Conservation (phyloP, 1,140 invertebrate genomes). For the Aphelenchoides besseyi region DNA sequence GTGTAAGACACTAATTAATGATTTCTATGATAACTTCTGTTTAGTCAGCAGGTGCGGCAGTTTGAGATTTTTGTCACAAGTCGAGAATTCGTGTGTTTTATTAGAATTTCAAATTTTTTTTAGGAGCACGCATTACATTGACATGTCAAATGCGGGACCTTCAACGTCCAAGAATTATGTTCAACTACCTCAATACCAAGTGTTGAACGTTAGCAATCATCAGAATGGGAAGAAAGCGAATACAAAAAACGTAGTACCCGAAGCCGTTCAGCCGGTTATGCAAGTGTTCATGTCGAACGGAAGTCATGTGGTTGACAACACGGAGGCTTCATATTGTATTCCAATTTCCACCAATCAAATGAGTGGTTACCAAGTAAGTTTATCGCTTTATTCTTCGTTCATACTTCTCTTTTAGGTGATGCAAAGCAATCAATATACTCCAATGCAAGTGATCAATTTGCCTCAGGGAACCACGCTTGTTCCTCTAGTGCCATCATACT, state of each 20-base stretch:
- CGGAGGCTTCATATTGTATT: neutral
- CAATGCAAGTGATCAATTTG: constrained; percentile 4
- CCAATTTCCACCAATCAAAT: neutral
- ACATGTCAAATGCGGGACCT: neutral
- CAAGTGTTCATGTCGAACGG: neutral
- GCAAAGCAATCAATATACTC: neutral
- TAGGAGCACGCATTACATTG: neutral
- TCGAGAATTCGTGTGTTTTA: too few relatives aligned
- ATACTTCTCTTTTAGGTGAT: neutral
- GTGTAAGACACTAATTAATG: too few relatives aligned
- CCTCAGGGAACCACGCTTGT: neutral
- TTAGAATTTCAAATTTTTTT: too few relatives aligned
- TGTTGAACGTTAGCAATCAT: constrained; percentile 1
- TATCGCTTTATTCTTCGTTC: neutral
- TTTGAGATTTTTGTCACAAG: too few relatives aligned
- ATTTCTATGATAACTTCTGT: too few relatives aligned
- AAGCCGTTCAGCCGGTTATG: neutral
- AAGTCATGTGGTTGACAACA: neutral
- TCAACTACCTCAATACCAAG: constrained; percentile 2
- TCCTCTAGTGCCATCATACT: neutral
- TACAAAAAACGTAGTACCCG: neutral
- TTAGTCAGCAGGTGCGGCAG: too few relatives aligned
- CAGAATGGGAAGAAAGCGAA: neutral
- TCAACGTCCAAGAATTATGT: constrained; percentile 7
- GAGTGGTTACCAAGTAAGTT: neutral